Evolutionary conservation across 2,113 vertebrate species (phyloP), one percentile per base, ranked within the genome.

Genomic region (Halcyon malimbica): DNA sequence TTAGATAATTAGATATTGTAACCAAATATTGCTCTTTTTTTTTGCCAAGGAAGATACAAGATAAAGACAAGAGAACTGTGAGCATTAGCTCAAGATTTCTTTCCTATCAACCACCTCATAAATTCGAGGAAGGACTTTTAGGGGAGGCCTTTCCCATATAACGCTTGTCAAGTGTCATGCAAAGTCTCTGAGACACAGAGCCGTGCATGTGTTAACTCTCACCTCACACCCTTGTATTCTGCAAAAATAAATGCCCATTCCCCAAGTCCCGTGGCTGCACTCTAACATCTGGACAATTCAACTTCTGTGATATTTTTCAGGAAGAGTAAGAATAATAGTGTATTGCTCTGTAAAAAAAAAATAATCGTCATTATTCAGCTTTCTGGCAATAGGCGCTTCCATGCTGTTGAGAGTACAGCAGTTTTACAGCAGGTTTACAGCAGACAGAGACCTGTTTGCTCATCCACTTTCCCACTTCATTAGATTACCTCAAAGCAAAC

Each of bases 1-100:
- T 79, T 68, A 84, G 35, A 68, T 65, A 79, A 91, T 60, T 91
- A 84, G 24, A 46, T 85, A 57, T 28, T 77, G n/a, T 31, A 92
- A 84, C 14, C 11, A 64, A 78, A 57, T 13, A 6, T 39, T 70
- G 8, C 17, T 62, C 8, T 50, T 16, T 54, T 75, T 67, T 83
- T 64, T n/a, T n/a, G 1, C 17, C 3, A 25, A 18, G 4, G 19
- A 37, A 71, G 17, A 29, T 39, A 54, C 0, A 7, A 68, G 48
- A 57, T 21, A 87, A 87, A 82, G 33, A 24, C 8, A 50, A 28
- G 16, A 79, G 11, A 95, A n/a, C 24, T 3, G 1, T 26, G 28
- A 53, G 5, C 44, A 37, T n/a, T 53, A 62, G 7, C 46, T 81
- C 48, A 77, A 51, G 15, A 41, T 62, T 87, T 94, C 16, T 16